These are phyloP conservation scores for Otolemur garnettii DNA, from an alignment of 2,113 vertebrate genomes.

Conservation along the genomic window DNA sequence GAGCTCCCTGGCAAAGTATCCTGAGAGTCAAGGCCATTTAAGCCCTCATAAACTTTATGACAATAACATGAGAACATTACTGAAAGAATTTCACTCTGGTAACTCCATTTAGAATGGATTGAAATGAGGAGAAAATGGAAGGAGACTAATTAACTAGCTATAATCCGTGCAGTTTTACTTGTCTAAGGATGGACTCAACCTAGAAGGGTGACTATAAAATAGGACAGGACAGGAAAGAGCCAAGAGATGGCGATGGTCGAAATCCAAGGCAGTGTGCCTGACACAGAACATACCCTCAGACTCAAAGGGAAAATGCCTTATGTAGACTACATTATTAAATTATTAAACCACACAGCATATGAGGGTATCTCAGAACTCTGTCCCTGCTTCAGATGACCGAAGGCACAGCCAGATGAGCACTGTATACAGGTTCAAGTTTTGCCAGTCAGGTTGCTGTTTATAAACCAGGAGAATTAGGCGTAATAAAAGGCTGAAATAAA, in stretches of 20 bases:
- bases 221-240: background rate
- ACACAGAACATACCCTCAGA: background rate
- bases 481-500: slow-evolving; percentile 35
- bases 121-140: background rate
- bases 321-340: background rate
- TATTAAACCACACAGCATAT: background rate
- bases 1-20: too few relatives aligned
- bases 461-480: background rate
- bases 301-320: background rate
- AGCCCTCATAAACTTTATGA: background rate
- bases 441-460: background rate
- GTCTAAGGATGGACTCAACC: background rate
- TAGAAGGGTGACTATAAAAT: background rate
- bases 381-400: background rate
- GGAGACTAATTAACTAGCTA: background rate
- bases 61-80: background rate
- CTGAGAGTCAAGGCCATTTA: background rate
- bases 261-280: background rate
- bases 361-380: background rate
- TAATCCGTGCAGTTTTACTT: background rate
- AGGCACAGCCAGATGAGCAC: background rate
- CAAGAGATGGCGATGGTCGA: background rate
- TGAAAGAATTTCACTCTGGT: background rate
- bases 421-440: slow-evolving; percentile 4
- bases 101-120: background rate